Evolutionary conservation across 2,888 invertebrate genomes (phyloP), one percentile per base, ranked within the genome.

Genomic region (Aradus depressus): DNA sequence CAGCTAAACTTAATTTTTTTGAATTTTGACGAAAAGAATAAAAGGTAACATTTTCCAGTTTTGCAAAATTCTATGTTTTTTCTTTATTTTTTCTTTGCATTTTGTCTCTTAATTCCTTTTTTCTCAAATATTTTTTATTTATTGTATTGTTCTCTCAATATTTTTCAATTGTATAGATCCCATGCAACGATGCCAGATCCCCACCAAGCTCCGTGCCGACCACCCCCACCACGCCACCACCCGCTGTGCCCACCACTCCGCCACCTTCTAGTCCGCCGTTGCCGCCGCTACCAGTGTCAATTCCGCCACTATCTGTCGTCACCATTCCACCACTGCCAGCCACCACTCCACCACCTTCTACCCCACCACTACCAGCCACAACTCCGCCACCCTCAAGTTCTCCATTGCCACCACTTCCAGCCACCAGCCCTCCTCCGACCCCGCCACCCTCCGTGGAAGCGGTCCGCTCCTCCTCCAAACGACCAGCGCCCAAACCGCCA

Each of bases 341-440:
- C 19, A 44, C 50, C 21, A 44, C 22, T 10, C 51, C 54, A 5
- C 42, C 53, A 16, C 43, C 50, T 12, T 18, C 38, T n/a, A n/a
- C n/a, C n/a, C n/a, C n/a, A n/a, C 37, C 26, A 2, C 16, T 25
- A 12, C 42, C 42, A 10, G 28, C n/a, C 18, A 21, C 37, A 5
- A 37, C 47, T 2, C 47, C 47, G 2, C 25, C 37, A 38, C 25
- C 37, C 10, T 38, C 47, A 26, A 26, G 16, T 25, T 38, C 28
- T 6, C 35, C 35, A 16, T 6, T 19, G 4, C 8, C 28, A 10
- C 28, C 28, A 28, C 12, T 28, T 60, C 69, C 84, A 54, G 84
- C 84, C 8, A 78, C 77, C 54, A 86, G 85, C 67, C 85, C 86
- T 0, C 72, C 73, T 56, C 68, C 75, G 55, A 52, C 42, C 41